Base-by-base conservation (phyloP, 1,140 invertebrate species). In the Cryptotermes secundus region DNA sequence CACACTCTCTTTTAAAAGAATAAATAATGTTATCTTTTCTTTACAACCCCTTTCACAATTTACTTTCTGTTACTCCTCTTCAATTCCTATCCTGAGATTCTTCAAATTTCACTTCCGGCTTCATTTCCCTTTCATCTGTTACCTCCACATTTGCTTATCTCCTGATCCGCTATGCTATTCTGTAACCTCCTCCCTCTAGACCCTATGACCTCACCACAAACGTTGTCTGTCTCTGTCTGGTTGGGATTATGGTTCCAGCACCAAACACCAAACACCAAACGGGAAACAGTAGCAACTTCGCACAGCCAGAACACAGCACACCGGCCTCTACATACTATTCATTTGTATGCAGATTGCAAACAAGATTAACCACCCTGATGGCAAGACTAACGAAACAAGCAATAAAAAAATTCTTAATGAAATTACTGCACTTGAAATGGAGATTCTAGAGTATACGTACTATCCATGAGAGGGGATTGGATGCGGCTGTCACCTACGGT, bases 301-400 rank as follows among this genome's bases (percentile, higher is more conserved):
- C 59, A 16, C 26, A 72, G 59, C 16, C 59, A 72, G 31, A 31
- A 31, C 59, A 31, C 7, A 3, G 7, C 59, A 4, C n/a, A 72
- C 1, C 3, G 59, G 2, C 14, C 59, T 31, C 59, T 72, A 4
- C 1, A n/a, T 14, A 10, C n/a, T 0, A 16, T 31, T 72, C 19
- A 72, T 72, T 72, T 72, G 59, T n/a, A 72, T 72, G 59, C 59
- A 72, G 59, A 72, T 72, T 72, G 59, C 59, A 72, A 72, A 72
- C 59, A 31, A 72, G 59, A 72, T 72, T 72, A 72, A 72, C 26
- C 59, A n/a, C 59, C 31, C n/a, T 31, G 59, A 26, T 31, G 26
- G 59, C 59, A 72, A 72, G 59, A 72, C 53, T 72, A 72, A 72
- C 59, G n/a, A 72, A n/a, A 72, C 59, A 72, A 72, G 31, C n/a